Base-by-base conservation (phyloP, 30 jellyfish, hydroid and myxozoan species). In the Aurelia aurita complex sp. Pacific region DNA sequence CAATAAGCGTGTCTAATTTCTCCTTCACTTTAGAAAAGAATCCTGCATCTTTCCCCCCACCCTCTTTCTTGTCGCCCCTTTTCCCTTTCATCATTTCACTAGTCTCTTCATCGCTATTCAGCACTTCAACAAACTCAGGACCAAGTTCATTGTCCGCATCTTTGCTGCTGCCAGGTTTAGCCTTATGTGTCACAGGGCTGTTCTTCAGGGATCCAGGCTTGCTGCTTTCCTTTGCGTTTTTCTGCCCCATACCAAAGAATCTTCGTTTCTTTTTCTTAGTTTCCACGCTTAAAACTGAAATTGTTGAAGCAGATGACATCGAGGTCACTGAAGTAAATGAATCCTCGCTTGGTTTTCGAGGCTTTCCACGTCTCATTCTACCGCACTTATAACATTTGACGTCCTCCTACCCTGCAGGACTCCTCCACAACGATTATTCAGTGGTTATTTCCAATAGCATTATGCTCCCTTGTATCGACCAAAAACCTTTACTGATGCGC, bases 261-360 rank as follows among this genome's bases (percentile, higher is more conserved):
- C 42, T 52, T 55, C 46, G 64, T 1, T 43, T 29, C 19, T 50
- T 10, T 64, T 40, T 64, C 52, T n/a, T 51, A 43, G 50, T 10
- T 51, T 62, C 32, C 29, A 54, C 46, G 59, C 63, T 81, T 42
- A 40, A 15, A 46, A 35, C 82, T 19, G 67, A 80, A 46, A 43
- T 34, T 5, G 76, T 6, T n/a, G 76, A 68, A 18, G 14, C 55
- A 42, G 87, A 53, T 73, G 93, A 84, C 2, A 60, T 36, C 18
- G 93, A 63, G 1, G 87, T 84, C 34, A 73, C 84, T 9, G 93
- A 84, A 43, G 87, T 73, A 18, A 84, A 63, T 19, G 93, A 84
- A 40, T 73, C 87, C 33, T 81, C 90, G 1, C 17, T 59, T 40
- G 57, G 14, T 46, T 9, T 46, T 46, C 35, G 16, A 13, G 32